phyloP scores from a whole-genome alignment of 1,140 invertebrate genomes.

The Diorhabda sublineata region DNA sequence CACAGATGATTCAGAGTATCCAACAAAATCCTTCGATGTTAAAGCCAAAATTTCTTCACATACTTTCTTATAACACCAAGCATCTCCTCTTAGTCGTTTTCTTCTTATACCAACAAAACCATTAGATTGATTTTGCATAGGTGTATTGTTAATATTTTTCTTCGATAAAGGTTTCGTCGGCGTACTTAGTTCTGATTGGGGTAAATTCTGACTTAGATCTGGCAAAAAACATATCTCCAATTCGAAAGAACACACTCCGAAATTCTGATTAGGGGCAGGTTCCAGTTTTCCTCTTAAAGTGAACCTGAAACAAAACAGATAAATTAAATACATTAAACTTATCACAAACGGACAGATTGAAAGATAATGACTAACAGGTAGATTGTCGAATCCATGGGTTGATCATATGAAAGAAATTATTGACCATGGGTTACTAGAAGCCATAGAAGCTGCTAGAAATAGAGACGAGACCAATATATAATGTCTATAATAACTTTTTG shows the following conservation, averaged over 20 bases:
- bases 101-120: slow-evolving; percentile 65
- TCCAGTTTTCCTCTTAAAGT: slow-evolving; percentile 60
- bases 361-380: too few species aligned
- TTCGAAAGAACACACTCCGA: slow-evolving; percentile 67
- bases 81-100: slow-evolving; percentile 76
- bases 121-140: not conserved
- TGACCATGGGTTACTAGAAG: too few species aligned
- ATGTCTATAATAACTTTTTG: too few species aligned
- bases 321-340: too few species aligned
- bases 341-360: too few species aligned
- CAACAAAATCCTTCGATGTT: slow-evolving; percentile 49
- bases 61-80: slow-evolving; percentile 82
- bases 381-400: too few species aligned
- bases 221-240: slow-evolving; percentile 72
- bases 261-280: slow-evolving; percentile 32
- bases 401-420: too few species aligned
- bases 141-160: not conserved
- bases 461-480: too few species aligned
- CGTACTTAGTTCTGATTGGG: slow-evolving; percentile 17
- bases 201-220: slow-evolving; percentile 34
- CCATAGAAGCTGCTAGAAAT: too few species aligned
- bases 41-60: slow-evolving; percentile 75
- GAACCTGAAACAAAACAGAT: slow-evolving; percentile 52
- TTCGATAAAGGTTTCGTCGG: slow-evolving; percentile 35
- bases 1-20: slow-evolving; percentile 34